phyloP scores from a whole-genome alignment of 2,113 vertebrate genomes.

The Oreotrochilus melanogaster region DNA sequence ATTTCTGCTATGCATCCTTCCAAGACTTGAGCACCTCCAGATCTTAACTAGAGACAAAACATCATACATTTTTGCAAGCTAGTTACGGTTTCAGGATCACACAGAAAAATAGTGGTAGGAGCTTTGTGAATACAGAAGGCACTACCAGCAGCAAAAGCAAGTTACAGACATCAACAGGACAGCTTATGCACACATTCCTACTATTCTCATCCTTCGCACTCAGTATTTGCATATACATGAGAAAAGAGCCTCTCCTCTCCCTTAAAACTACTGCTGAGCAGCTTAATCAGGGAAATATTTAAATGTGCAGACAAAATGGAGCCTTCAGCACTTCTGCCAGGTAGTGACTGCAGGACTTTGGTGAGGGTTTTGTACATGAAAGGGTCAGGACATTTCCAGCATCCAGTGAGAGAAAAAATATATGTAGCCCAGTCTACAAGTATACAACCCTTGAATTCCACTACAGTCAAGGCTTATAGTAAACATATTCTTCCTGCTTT shows the following conservation, averaged over 20 bases:
- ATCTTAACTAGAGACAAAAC: conserved; percentile 87
- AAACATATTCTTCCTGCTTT: background rate
- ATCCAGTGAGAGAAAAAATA: background rate
- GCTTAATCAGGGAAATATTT: background rate
- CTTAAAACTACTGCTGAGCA: background rate
- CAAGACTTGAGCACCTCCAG: conserved; percentile 94
- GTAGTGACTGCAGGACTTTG: background rate
- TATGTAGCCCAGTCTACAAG: background rate
- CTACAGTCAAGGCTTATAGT: background rate
- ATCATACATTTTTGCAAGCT: conserved; percentile 61
- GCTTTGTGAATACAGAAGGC: conserved; percentile 20
- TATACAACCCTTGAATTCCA: background rate
- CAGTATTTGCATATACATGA: background rate
- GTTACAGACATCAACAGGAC: background rate
- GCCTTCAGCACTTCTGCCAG: background rate
- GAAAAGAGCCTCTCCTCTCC: background rate
- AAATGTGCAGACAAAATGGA: background rate
- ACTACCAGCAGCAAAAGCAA: background rate
- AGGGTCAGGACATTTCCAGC: background rate
- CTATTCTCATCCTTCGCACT: background rate
- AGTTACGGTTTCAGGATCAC: conserved; percentile 41
- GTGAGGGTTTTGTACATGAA: background rate
- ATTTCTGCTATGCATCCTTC: conserved; percentile 98
- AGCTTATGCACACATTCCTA: background rate
- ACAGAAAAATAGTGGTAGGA: conserved; percentile 38